Conservation (phyloP, 2,797 vertebrate genomes). For the Phaenicophaeus curvirostris region DNA sequence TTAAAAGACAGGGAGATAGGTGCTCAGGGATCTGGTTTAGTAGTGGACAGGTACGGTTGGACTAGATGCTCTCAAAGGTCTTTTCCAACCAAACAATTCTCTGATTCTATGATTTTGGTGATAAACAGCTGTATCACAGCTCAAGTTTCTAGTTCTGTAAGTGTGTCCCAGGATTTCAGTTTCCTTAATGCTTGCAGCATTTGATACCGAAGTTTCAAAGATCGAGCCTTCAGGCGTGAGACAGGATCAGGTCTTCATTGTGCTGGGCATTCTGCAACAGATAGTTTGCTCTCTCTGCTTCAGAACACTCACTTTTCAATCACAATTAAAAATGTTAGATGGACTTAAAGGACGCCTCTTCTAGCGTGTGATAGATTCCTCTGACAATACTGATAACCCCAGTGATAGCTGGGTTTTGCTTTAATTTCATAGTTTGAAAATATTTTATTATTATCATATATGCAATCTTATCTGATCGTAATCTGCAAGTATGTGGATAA, state of each 20-base stretch:
- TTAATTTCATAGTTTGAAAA: neutral
- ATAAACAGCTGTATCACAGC: neutral
- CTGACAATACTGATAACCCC: neutral
- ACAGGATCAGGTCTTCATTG: neutral
- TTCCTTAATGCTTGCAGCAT: neutral
- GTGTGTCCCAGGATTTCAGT: neutral
- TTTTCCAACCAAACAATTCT: too few species aligned
- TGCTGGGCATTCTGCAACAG: neutral
- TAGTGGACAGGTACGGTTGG: too few species aligned
- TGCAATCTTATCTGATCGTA: fast-evolving
- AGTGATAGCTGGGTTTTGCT: neutral
- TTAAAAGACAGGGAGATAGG: too few species aligned
- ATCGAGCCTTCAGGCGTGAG: neutral
- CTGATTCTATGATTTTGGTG: neutral
- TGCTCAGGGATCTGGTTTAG: too few species aligned
- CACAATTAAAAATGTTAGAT: neutral
- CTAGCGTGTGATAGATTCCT: neutral
- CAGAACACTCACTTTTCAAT: fast-evolving
- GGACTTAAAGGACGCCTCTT: neutral
- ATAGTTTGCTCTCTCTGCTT: neutral
- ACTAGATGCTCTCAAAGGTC: too few species aligned
- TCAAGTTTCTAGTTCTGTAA: neutral
- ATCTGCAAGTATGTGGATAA: neutral
- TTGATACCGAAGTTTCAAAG: neutral
- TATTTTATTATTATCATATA: fast-evolving